Evolutionary conservation across 2,888 invertebrate species (phyloP).

Genomic region (Limnephilus auricula): DNA sequence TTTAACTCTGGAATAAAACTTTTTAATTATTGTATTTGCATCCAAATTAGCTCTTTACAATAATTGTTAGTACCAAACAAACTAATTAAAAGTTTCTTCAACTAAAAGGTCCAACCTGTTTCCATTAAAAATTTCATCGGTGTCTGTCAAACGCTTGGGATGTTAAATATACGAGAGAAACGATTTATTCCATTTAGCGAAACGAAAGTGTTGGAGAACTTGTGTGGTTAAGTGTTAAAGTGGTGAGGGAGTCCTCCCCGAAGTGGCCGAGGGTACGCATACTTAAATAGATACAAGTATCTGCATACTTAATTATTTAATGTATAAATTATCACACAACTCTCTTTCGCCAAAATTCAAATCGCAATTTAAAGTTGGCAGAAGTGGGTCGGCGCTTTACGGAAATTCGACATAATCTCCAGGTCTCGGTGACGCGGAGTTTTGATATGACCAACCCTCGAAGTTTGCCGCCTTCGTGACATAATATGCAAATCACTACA

Average conservation of each 20-base stretch:
- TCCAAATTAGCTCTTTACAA: not conserved
- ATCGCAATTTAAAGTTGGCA: not conserved
- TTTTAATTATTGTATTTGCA: not conserved
- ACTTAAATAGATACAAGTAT: slow-evolving; percentile 3
- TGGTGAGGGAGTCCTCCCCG: not conserved
- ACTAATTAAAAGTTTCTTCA: not conserved
- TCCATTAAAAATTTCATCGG: not conserved
- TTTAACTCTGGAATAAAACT: not conserved
- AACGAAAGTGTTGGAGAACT: not conserved
- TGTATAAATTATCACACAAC: not conserved
- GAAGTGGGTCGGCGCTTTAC: not conserved
- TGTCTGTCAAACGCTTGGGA: not conserved
- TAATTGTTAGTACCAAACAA: not conserved
- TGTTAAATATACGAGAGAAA: not conserved
- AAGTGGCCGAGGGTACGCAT: not conserved
- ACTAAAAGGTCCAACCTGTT: not conserved
- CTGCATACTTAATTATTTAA: not conserved
- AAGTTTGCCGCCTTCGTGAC: slow-evolving; percentile 34
- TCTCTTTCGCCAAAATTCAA: slow-evolving; percentile 4
- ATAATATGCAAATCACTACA: slow-evolving; percentile 36
- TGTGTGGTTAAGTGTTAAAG: not conserved
- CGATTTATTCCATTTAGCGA: not conserved
- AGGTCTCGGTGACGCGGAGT: slow-evolving; percentile 17
- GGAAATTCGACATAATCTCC: slow-evolving; percentile 26
- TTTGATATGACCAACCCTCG: slow-evolving; percentile 30